Evolutionary conservation across 2,888 invertebrate species (phyloP), one percentile per base, ranked within the genome.

Genomic region (Aphelenchoides bicaudatus): DNA sequence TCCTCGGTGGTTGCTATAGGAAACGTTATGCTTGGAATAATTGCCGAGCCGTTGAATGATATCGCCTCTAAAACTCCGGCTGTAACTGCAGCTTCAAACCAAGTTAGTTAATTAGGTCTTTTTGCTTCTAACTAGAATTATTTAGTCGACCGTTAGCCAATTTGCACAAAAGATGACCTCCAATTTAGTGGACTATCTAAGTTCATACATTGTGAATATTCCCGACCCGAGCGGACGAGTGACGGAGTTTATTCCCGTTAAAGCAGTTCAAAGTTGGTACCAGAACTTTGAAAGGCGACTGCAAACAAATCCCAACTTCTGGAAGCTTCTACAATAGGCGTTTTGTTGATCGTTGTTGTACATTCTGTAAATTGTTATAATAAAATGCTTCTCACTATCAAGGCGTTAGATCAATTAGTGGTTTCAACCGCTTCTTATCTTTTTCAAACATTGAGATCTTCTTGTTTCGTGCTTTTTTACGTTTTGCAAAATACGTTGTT

Each of bases 191-290:
- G 94, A 98, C 80, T 94, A 87, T 81, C 87, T 88, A 37, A 86
- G 90, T 3, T 94, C 94, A 65, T 98, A 90, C 83, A 87, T 88
- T 0, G 83, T 88, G 34, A 87, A 86, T 0, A 56, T 74, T 21
- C 69, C 69, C 1, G 61, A 59, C 39, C 70, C 70, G 2, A 29
- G 59, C 6, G 88, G 88, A 65, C 88, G 88, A 0, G 85, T 84
- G 0, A 88, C 90, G 66, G 87, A 87, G 6, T 91, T 87, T 81
- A 87, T 96, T 52, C 94, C 94, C 0, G 82, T 92, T 29, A 88
- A 87, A 57, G 87, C 88, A 0, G 84, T 96, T 34, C 89, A 91
- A 79, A 88, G 87, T 28, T 98, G 96, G 96, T 96, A 89, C 79
- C 87, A 87, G 65, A 93, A 88, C 79, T 96, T 96, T 79, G 88